These are phyloP conservation scores for Lordiphosa andalusiaca DNA, from an alignment of 2,888 invertebrate genomes.

Conservation along the genomic window DNA sequence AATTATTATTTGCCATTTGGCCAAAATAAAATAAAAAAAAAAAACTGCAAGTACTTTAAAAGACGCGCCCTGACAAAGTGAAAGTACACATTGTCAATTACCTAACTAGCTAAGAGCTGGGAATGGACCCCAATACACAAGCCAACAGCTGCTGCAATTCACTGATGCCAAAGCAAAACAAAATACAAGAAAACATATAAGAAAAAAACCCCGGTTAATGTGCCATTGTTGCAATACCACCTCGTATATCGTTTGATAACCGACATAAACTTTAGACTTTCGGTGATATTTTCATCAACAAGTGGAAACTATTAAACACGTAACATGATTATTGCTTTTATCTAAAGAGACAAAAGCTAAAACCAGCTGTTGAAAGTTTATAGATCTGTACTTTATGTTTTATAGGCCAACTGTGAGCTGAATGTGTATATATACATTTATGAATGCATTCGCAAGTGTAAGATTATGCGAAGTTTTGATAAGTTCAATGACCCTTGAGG, in stretches of 20 bases:
- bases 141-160: slow-evolving; percentile 20
- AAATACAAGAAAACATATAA: slow-evolving; percentile 21
- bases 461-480: no score
- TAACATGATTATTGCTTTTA: slow-evolving; percentile 39
- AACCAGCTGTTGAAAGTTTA: slow-evolving; percentile 6
- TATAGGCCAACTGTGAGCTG: no score
- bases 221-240: slow-evolving; percentile 63
- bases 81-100: slow-evolving; percentile 35
- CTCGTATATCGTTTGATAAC: slow-evolving; percentile 44
- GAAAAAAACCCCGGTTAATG: slow-evolving; percentile 50
- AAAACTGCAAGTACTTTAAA: slow-evolving; percentile 19
- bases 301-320: slow-evolving; percentile 51
- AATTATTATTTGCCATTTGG: slow-evolving; percentile 1
- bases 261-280: slow-evolving; percentile 28
- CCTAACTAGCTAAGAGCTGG: slow-evolving; percentile 37
- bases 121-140: slow-evolving; percentile 32
- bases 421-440: no score
- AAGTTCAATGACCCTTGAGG: no score
- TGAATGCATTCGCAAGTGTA: no score
- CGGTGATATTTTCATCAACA: slow-evolving; percentile 14
- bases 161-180: slow-evolving; percentile 27
- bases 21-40: slow-evolving; percentile 5
- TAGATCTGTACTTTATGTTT: no score
- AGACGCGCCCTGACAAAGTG: slow-evolving; percentile 29
- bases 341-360: slow-evolving; percentile 19